phyloP scores from a whole-genome alignment of 2,888 invertebrate genomes.

The Platypus cylindrus region DNA sequence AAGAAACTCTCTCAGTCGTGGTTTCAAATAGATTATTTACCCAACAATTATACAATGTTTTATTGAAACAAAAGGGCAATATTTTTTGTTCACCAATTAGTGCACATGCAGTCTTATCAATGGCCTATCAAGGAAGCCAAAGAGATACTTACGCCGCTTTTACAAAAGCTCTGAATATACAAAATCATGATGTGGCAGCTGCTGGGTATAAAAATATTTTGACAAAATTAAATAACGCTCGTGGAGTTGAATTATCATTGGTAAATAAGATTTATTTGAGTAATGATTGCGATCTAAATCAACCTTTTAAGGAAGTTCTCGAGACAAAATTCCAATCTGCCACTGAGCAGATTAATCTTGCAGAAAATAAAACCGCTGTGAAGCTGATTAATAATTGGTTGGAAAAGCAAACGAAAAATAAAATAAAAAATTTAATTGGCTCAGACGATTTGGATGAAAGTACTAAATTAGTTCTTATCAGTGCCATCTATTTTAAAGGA shows the following conservation, averaged over 20 bases:
- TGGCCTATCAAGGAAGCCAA: constrained; percentile 32
- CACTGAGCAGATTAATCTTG: constrained; percentile 51
- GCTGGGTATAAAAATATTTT: constrained; percentile 18
- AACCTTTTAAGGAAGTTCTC: constrained; percentile 44
- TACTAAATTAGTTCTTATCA: constrained; percentile 63
- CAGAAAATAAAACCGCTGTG: constrained; percentile 36
- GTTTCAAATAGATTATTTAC: constrained; percentile 27
- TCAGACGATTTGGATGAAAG: constrained; percentile 39
- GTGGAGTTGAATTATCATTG: constrained; percentile 47
- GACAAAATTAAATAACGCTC: constrained; percentile 25
- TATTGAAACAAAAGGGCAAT: constrained; percentile 26
- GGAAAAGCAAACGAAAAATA: constrained; percentile 62
- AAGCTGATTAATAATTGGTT: constrained; percentile 69
- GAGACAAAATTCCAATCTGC: constrained; percentile 49
- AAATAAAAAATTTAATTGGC: constrained; percentile 64
- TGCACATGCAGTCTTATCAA: constrained; percentile 31
- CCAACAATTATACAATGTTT: constrained; percentile 24
- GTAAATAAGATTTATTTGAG: constrained; percentile 59
- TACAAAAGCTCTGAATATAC: constrained; percentile 23
- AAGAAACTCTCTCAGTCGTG: constrained; percentile 19
- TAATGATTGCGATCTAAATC: constrained; percentile 38
- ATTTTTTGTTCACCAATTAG: constrained; percentile 36
- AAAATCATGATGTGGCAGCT: constrained; percentile 20
- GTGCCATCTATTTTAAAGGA: constrained; percentile 77
- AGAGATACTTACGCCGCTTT: constrained; percentile 28